Base-by-base conservation (phyloP, 2,797 vertebrate species). In the Hydrolagus colliei region DNA sequence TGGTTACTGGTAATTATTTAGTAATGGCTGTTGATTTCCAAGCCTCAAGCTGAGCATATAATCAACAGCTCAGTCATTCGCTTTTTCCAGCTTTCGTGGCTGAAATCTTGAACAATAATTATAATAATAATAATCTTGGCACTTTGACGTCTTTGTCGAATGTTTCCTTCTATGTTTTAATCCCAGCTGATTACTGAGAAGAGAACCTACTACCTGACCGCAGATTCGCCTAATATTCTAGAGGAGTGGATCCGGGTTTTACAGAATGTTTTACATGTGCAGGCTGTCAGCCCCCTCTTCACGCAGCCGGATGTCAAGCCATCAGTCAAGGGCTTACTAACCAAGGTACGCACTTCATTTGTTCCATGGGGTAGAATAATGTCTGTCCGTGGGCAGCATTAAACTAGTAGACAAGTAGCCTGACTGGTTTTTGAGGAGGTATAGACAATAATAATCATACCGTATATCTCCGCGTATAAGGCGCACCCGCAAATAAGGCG, bases 181-280 rank as follows among this genome's bases (percentile, higher is more conserved):
- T 77, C 18, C 16, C 12, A 99, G 98, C 89, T 99, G 76, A 94
- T 95, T 88, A 97, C 97, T 18, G 97, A 97, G 89, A 98, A 98
- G 88, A 93, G 94, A 22, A 94, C 95, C 0, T 96, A 95, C 91
- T 97, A 95, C 90, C 94, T 99, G 91, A 97, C 97, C 87, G 98
- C 98, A 0, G 98, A 99, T 89, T 99, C 98, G 86, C 97, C 98
- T 13, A 99, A 99, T 90, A 95, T 99, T 87, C 92, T 99, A 88
- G 98, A 99, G 85, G 98, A 99, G 88, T 99, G 98, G 98, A 95
- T 99, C 87, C 92, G 92, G 89, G 96, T 98, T 41, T 91, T 99
- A 86, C 97, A 97, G 90, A 96, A 96, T 1, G 96, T 98, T 68
- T 95, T 98, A 85, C 94, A 95, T 89, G 90, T 98, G 35, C 98